Base-by-base conservation (phyloP, 2,797 vertebrate species). In the Syngnathus rostellatus region DNA sequence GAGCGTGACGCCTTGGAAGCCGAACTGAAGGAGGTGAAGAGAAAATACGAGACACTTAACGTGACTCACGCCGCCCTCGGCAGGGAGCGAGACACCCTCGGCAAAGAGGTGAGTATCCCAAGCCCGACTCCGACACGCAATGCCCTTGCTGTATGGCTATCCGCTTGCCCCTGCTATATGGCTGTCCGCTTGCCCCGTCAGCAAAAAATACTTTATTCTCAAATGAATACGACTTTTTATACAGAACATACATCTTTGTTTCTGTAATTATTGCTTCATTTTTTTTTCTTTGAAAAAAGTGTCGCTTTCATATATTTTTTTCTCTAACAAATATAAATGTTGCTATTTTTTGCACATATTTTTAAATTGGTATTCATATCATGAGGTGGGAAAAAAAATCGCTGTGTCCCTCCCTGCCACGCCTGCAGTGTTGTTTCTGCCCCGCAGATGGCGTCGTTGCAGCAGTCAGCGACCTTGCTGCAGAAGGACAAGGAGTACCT, bases 401-500 rank as follows among this genome's bases (percentile, higher is more conserved):
- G 3, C 31, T 6, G 19, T 8, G 1, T 51, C 14, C 45, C 12
- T 17, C 16, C n/a, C 53, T 55, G 23, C 5, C 31, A 6, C 5
- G 5, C 12, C 6, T 23, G 63, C 19, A 7, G 14, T 67, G 19
- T 37, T 66, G 4, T 37, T 48, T 17, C 21, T 64, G 19, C 2
- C 81, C 89, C 75, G 23, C 84, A 99, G 97, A 88, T 93, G 81
- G 85, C 88, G 70, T 88, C 90, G 12, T 81, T 93, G 81, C 93
- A 94, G 66, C 97, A 99, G 79, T 94, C 95, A 5, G 90, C 92
- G 62, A 94, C 89, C 59, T 87, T 99, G 48, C 85, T 99, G 54
- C 94, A 98, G 86, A 99, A 97, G 78, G 97, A 99, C 85, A 99
- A 99, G 81, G 97, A 98, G 11, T 99, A 95, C 73, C 90, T 99